Evolutionary conservation across 2,797 vertebrate species (phyloP), one percentile per base, ranked within the genome.

Genomic region (Enoplosus armatus): DNA sequence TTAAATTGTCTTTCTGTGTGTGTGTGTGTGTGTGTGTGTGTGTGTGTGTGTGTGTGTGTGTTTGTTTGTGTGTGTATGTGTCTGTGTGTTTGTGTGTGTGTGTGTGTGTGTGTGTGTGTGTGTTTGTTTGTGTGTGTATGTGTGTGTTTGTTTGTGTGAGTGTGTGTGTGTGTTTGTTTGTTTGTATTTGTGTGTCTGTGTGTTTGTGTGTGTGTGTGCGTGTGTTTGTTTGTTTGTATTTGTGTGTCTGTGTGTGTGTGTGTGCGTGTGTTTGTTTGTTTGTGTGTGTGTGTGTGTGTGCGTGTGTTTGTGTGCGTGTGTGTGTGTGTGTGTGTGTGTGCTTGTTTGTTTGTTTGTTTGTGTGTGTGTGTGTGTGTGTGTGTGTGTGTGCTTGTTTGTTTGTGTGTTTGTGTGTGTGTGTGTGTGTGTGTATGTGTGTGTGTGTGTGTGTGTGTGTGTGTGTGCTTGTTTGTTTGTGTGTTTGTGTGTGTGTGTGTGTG

Each of bases 111-210:
- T 75, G 66, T 65, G 65, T 77, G 48, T 69, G 59, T 75, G 53
- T 39, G 26, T 61, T 29, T 71, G 61, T 58, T 39, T 75, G 47
- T 70, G 48, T 47, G n/a, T 51, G 6, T 69, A 93, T 93, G 93
- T 41, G 82, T 94, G 39, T 68, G 89, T 14, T 1, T 20, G 2
- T 45, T 12, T 60, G n/a, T 71, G 55, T 6, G n/a, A 22, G 31
- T 35, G 41, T 64, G 43, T 64, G 29, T 64, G 29, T 64, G 61
- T 43, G 41, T 41, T 24, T 39, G 31, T 6, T n/a, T n/a, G n/a
- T n/a, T n/a, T n/a, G n/a, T n/a, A n/a, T n/a, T n/a, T n/a, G n/a
- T n/a, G n/a, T n/a, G n/a, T n/a, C n/a, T n/a, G n/a, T n/a, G n/a
- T n/a, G n/a, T n/a, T n/a, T n/a, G n/a, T 20, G 8, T 72, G 45